A percentile compares a stretch with the other conserved stretches of the same genome.
Evolutionary conservation across 2,888 invertebrate genomes (phyloP).

Genomic region (Leptogaster cylindrica): DNA sequence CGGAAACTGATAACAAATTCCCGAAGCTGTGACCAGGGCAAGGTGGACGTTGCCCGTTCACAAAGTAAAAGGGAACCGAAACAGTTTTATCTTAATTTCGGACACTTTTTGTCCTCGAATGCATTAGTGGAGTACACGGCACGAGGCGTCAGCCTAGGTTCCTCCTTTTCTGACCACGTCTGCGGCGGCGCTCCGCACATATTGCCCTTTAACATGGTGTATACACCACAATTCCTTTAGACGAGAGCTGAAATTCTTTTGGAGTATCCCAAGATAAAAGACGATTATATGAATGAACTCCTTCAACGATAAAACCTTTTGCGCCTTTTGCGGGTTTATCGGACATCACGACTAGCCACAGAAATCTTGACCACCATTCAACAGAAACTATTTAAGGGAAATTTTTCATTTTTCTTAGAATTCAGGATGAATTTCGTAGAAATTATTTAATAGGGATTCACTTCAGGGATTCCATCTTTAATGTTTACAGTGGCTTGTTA

Average conservation of each 20-base stretch:
- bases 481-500: too few relatives aligned
- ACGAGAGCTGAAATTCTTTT: background rate
- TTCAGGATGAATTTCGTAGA: constrained; percentile 51
- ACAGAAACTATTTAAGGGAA: constrained; percentile 58
- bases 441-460: constrained; percentile 40
- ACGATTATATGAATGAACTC: constrained; percentile 27
- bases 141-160: constrained; percentile 50
- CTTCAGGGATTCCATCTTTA: too few relatives aligned
- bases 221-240: background rate
- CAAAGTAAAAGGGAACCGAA: constrained; percentile 43
- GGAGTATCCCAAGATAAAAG: constrained; percentile 11
- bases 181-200: constrained; percentile 23
- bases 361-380: constrained; percentile 43
- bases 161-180: constrained; percentile 22
- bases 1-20: constrained; percentile 40
- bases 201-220: background rate
- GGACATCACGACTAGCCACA: background rate
- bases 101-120: constrained; percentile 51
- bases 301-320: constrained; percentile 8
- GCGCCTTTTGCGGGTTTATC: background rate
- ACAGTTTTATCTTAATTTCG: constrained; percentile 49
- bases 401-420: constrained; percentile 59
- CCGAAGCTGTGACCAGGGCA: constrained; percentile 7
- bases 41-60: constrained; percentile 22
- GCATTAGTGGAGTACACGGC: constrained; percentile 52